Percentiles rank a stretch among this genome's conserved stretches.
phyloP scores from a whole-genome alignment of 35 echinoderm and acorn worm species.

The Apostichopus californicus region DNA sequence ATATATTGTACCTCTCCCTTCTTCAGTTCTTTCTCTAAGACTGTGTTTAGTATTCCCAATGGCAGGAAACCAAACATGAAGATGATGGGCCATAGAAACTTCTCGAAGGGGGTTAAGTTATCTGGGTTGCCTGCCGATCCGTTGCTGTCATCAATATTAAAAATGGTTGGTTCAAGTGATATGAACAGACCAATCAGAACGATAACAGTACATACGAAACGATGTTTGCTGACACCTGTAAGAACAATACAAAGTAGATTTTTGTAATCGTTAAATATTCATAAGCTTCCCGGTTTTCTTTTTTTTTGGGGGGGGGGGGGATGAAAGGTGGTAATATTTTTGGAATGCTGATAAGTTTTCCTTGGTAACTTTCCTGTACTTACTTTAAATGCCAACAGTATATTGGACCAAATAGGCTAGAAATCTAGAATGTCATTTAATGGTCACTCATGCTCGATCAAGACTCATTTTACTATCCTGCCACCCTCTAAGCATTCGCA shows the following conservation, averaged over 20 bases:
- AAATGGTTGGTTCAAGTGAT: constrained; percentile 91
- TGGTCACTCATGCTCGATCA: too few species aligned
- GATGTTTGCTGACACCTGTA: constrained; percentile 81
- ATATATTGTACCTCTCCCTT: constrained; percentile 67
- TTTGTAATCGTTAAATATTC: neutral
- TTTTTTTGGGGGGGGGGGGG: too few species aligned
- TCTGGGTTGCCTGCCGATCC: neutral
- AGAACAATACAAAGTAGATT: neutral
- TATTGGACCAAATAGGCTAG: too few species aligned
- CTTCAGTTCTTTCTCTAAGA: constrained; percentile 85
- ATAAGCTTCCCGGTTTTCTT: too few species aligned
- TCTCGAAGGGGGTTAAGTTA: constrained; percentile 1
- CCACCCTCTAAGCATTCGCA: too few species aligned
- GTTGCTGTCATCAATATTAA: constrained; percentile 57
- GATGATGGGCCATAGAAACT: constrained; percentile 81
- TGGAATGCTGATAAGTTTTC: too few species aligned
- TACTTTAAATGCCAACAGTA: too few species aligned
- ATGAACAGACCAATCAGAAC: constrained; percentile 95
- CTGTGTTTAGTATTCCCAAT: constrained; percentile 75
- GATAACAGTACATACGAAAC: constrained; percentile 87
- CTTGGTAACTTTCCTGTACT: too few species aligned
- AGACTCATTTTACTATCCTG: too few species aligned
- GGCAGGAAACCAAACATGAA: constrained; percentile 94
- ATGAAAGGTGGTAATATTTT: too few species aligned
- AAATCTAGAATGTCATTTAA: too few species aligned